Conservation (phyloP, 2,797 vertebrate species). For the Emydoidea blandingii region DNA sequence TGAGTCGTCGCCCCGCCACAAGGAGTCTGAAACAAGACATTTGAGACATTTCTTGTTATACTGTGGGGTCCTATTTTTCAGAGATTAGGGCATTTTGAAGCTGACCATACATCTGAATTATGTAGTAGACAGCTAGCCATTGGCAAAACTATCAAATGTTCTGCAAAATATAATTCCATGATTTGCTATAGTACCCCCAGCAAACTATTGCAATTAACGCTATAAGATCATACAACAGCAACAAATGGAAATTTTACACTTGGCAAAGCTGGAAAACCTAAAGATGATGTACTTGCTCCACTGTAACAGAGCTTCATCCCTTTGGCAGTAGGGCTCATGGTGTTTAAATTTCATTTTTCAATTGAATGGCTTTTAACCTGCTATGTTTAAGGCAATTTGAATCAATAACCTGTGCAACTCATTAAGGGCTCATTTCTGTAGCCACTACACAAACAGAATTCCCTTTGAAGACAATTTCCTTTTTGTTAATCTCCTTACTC, state of each 20-base stretch:
- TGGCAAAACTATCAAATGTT: neutral
- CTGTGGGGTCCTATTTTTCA: neutral
- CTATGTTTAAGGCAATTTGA: conserved; percentile 40
- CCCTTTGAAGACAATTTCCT: neutral
- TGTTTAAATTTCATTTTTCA: conserved; percentile 55
- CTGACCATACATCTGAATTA: neutral
- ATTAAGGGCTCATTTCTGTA: neutral
- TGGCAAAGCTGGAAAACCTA: conserved; percentile 16
- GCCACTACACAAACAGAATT: neutral
- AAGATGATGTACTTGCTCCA: neutral
- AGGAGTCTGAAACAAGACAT: neutral
- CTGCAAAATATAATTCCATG: neutral
- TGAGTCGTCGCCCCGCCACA: no score
- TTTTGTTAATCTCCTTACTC: neutral
- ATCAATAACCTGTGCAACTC: conserved; percentile 28
- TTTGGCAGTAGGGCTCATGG: neutral
- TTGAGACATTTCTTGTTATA: neutral
- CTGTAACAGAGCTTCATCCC: neutral
- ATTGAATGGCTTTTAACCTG: neutral
- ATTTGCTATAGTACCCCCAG: neutral
- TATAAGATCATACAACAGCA: neutral
- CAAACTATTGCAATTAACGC: neutral
- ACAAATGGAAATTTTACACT: conserved; percentile 42
- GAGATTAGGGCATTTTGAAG: neutral
- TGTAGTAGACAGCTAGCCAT: neutral